Percentiles rank a stretch among this genome's conserved stretches.
Conservation (phyloP, 2,797 vertebrate genomes). For the Pangasius krempfi region DNA sequence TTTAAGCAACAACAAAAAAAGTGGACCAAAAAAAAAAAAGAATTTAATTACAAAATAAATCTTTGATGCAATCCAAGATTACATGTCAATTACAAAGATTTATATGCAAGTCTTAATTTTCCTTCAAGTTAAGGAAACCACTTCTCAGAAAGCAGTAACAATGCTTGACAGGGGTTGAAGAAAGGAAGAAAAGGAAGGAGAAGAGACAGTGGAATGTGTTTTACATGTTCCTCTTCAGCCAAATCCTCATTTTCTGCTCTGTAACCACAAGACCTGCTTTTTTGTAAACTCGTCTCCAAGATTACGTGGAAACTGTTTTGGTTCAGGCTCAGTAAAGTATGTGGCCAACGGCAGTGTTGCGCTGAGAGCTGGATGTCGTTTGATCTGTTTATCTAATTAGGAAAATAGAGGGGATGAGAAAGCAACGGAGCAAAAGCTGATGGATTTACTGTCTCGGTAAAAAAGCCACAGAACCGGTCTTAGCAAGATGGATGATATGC, state of each 20-base stretch:
- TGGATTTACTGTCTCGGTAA: conserved; percentile 58
- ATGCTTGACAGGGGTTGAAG: conserved; percentile 29
- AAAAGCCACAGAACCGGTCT: conserved; percentile 62
- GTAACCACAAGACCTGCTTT: conserved; percentile 66
- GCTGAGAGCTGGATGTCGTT: conserved; percentile 45
- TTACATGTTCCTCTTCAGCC: conserved; percentile 60
- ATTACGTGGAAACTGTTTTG: conserved; percentile 45
- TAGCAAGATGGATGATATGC: conserved; percentile 63
- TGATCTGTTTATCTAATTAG: conserved; percentile 63
- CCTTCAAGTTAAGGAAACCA: neutral
- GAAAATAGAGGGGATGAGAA: conserved; percentile 38
- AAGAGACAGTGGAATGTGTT: conserved; percentile 61
- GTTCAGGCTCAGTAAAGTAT: conserved; percentile 42
- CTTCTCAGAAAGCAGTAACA: conserved; percentile 54
- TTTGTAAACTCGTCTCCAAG: conserved; percentile 62
- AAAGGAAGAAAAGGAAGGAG: conserved; percentile 47
- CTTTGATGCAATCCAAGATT: neutral
- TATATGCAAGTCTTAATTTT: neutral
- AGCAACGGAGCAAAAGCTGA: conserved; percentile 41
- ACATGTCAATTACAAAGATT: neutral
- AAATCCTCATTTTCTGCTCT: conserved; percentile 60
- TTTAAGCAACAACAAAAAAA: neutral
- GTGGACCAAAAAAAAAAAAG: neutral
- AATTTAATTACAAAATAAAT: neutral
- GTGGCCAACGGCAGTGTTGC: conserved; percentile 59